Conservation (phyloP, 53 echinoderm and acorn worm genomes). For the Stichopus horrens region DNA sequence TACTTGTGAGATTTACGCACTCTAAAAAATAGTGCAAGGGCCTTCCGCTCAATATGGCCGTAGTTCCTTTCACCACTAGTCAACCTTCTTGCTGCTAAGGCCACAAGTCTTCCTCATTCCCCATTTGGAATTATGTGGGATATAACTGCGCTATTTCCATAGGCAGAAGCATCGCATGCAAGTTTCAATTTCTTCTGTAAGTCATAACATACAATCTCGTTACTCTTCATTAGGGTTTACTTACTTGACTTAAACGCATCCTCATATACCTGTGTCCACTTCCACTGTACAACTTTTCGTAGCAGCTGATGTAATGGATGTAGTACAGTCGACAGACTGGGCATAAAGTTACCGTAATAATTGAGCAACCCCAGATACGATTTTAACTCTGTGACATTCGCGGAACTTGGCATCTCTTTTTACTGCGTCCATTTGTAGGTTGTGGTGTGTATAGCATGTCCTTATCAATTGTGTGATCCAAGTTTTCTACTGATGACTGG, state of each 20-base stretch:
- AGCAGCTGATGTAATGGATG: slow-evolving; percentile 56
- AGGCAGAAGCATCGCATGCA: slow-evolving; percentile 32
- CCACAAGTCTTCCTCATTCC: slow-evolving; percentile 63
- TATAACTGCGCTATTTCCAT: slow-evolving; percentile 57
- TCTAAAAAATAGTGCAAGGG: slow-evolving; percentile 39
- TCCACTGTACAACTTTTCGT: slow-evolving; percentile 46
- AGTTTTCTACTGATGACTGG: slow-evolving; percentile 19
- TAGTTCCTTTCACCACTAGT: slow-evolving; percentile 51
- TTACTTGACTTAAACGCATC: slow-evolving; percentile 57
- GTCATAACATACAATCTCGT: not conserved
- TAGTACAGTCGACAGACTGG: not conserved
- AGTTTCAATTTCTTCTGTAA: not conserved
- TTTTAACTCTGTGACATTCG: slow-evolving; percentile 15
- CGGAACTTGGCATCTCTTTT: not conserved
- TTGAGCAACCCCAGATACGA: slow-evolving; percentile 23
- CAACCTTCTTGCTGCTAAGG: slow-evolving; percentile 63
- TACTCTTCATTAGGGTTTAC: slow-evolving; percentile 34
- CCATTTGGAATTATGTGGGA: slow-evolving; percentile 51
- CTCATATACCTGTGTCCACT: slow-evolving; percentile 55
- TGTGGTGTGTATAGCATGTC: not conserved
- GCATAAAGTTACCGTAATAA: not conserved
- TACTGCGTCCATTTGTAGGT: no score
- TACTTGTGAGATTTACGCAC: slow-evolving; percentile 54
- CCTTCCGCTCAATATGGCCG: slow-evolving; percentile 60
- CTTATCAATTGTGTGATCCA: slow-evolving; percentile 22